A percentile compares a stretch with the other conserved stretches of the same genome.
Evolutionary conservation across 2,113 vertebrate genomes (phyloP).

Genomic region (Gasterosteus nipponicus): DNA sequence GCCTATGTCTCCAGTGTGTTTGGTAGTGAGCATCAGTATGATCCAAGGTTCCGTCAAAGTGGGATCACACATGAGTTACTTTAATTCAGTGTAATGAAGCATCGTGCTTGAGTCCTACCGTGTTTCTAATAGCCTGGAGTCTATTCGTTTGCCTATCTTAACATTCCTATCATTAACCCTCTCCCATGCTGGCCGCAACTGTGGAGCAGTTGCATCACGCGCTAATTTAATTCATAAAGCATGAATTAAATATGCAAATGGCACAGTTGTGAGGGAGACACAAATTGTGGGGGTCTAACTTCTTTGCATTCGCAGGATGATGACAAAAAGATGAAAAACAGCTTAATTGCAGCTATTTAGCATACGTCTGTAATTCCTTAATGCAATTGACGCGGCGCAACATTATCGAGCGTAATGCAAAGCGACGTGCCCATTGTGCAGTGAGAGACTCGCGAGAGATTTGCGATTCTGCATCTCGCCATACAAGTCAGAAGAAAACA

Average conservation of each 20-base stretch:
- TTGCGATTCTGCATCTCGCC: conserved; percentile 66
- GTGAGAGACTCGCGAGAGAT: conserved; percentile 62
- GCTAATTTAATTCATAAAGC: conserved; percentile 68
- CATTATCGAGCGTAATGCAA: conserved; percentile 65
- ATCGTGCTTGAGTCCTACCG: conserved; percentile 54
- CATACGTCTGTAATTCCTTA: conserved; percentile 64
- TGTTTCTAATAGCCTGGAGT: conserved; percentile 72
- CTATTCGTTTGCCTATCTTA: conserved; percentile 68
- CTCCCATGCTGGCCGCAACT: conserved; percentile 58
- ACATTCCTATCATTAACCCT: conserved; percentile 68
- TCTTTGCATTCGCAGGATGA: conserved; percentile 48
- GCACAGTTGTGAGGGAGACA: neutral
- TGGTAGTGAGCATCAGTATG: conserved; percentile 33
- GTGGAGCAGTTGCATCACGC: conserved; percentile 64
- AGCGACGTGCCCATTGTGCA: conserved; percentile 71
- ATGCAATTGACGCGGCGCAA: conserved; percentile 56
- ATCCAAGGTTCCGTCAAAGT: conserved; percentile 38
- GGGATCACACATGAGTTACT: conserved; percentile 62
- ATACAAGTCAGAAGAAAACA: conserved; percentile 74
- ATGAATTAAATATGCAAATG: conserved; percentile 73
- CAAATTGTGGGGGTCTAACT: conserved; percentile 46
- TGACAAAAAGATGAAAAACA: conserved; percentile 66
- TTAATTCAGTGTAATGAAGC: conserved; percentile 68
- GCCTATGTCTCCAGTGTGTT: conserved; percentile 31
- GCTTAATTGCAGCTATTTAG: conserved; percentile 69